Conservation (phyloP, 1,140 invertebrate genomes). For the Pseudomyrmex dendroicus region DNA sequence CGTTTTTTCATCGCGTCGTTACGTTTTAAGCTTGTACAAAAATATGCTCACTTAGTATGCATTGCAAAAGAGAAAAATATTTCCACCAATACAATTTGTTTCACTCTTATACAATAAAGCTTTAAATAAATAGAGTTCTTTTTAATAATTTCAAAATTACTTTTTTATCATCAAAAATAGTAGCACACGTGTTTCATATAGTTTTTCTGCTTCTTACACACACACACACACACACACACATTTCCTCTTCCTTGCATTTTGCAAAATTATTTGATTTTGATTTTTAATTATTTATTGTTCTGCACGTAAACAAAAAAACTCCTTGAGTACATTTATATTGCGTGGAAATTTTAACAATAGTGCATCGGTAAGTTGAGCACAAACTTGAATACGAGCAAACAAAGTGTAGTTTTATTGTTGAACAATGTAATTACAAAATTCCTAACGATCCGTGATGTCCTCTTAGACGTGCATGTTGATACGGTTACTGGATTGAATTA, state of each 20-base stretch:
- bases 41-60: constrained; percentile 43
- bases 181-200: neutral
- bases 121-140: neutral
- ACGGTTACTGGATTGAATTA: constrained; percentile 45
- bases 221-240: neutral
- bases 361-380: neutral
- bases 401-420: constrained; percentile 19
- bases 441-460: neutral
- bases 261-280: neutral
- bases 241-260: neutral
- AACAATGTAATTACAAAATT: constrained; percentile 32
- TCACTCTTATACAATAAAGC: neutral
- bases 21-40: constrained; percentile 44
- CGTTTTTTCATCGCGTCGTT: constrained; percentile 51
- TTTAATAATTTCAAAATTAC: constrained; percentile 12
- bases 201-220: neutral
- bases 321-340: neutral
- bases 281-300: neutral
- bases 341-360: neutral
- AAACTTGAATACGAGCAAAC: neutral
- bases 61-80: constrained; percentile 29
- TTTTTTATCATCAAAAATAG: neutral
- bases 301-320: neutral
- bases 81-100: constrained; percentile 13
- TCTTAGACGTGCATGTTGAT: constrained; percentile 33